phyloP scores from a whole-genome alignment of 2,113 vertebrate genomes.

The Todiramphus chloris region DNA sequence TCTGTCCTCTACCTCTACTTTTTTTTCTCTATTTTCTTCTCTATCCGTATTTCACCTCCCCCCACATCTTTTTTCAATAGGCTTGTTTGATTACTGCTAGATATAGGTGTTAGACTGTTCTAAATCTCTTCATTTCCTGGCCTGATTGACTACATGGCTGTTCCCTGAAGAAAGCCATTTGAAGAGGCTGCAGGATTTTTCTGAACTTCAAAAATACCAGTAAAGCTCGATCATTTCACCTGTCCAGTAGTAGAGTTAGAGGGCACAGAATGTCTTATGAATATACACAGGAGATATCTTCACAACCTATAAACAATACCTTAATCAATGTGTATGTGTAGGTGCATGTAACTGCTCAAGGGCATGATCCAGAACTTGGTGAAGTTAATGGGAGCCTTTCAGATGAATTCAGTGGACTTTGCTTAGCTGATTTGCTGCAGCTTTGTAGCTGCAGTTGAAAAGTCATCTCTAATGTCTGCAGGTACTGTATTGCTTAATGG shows the following conservation, averaged over 20 bases:
- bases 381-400: not conserved
- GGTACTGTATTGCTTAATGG: not conserved
- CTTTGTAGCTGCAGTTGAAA: not conserved
- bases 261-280: not conserved
- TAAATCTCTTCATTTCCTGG: conserved; percentile 34
- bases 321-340: not conserved
- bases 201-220: conserved; percentile 4
- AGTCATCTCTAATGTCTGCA: not conserved
- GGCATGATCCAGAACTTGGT: not conserved
- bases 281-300: not conserved
- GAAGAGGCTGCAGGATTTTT: not conserved
- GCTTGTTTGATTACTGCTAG: conserved; percentile 41
- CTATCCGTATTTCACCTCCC: accelerated
- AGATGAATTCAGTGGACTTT: not conserved
- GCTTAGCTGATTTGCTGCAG: not conserved
- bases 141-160: not conserved
- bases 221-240: conserved; percentile 36
- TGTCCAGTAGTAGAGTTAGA: not conserved
- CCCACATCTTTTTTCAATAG: not conserved
- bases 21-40: accelerated
- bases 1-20: not conserved
- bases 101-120: conserved; percentile 12
- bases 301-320: not conserved
- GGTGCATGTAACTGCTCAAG: not conserved
- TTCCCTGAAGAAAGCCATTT: conserved; percentile 7